A percentile compares a stretch with the other conserved stretches of the same genome.
Evolutionary conservation across 2,113 vertebrate species (phyloP).

Genomic region (Leptobrachium leishanense): DNA sequence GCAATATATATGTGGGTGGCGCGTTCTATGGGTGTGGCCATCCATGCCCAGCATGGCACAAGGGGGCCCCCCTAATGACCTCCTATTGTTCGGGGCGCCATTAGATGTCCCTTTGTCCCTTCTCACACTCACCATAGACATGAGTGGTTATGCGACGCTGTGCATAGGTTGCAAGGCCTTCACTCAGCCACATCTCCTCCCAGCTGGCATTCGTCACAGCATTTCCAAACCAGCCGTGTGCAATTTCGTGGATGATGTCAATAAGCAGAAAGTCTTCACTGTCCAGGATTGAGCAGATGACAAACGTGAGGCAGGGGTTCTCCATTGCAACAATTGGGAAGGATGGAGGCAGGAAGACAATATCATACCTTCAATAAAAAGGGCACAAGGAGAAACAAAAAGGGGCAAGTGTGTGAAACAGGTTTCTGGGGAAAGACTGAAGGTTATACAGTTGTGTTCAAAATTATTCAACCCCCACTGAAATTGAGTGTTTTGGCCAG

Average conservation of each 20-base stretch:
- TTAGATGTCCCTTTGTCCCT: not conserved
- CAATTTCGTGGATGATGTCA: slow-evolving; percentile 91
- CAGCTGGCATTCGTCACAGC: slow-evolving; percentile 95
- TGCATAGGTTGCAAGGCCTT: slow-evolving; percentile 92
- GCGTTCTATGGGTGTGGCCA: too few species aligned
- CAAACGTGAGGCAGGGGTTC: slow-evolving; percentile 97
- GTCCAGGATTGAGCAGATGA: slow-evolving; percentile 96
- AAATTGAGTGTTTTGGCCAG: too few species aligned
- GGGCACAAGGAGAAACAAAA: slow-evolving; percentile 1
- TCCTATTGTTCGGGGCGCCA: too few species aligned
- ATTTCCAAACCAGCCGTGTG: slow-evolving; percentile 96
- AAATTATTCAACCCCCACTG: too few species aligned
- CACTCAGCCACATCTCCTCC: slow-evolving; percentile 99
- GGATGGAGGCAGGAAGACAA: slow-evolving; percentile 94
- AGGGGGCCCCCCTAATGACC: too few species aligned
- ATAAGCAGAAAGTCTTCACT: slow-evolving; percentile 94
- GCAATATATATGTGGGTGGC: too few species aligned
- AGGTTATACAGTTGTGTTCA: too few species aligned
- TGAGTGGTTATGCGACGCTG: slow-evolving; percentile 92
- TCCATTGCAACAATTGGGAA: slow-evolving; percentile 98
- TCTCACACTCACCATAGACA: slow-evolving; percentile 76
- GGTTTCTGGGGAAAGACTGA: too few species aligned
- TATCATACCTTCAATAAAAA: slow-evolving; percentile 81
- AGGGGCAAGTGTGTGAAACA: not conserved
- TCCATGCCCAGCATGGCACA: too few species aligned